Evolutionary conservation across 2,113 vertebrate genomes (phyloP), one percentile per base, ranked within the genome.

Genomic region (Heloderma charlesbogerti): DNA sequence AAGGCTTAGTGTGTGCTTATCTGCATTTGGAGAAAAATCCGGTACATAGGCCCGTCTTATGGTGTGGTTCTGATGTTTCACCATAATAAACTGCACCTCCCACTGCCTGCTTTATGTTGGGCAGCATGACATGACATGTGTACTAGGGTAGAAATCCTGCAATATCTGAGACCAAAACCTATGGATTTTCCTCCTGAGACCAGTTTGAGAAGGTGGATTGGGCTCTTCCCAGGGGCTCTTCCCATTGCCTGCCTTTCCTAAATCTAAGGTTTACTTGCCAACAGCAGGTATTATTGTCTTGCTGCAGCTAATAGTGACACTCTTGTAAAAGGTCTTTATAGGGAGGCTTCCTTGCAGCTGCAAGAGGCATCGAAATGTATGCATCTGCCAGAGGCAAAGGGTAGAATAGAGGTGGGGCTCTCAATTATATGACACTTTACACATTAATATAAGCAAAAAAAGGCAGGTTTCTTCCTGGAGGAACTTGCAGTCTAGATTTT

Each of bases 101-200:
- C 57, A 12, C 81, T 91, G 54, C 29, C 34, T 92, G 67, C 79
- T 51, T 83, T 16, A n/a, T 82, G 3, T 88, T 31, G 57, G 10
- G 0, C 83, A 2, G 3, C 7, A 0, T 0, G 29, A 45, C 20
- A 45, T 0, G 18, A 57, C 16, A 51, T 45, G 86, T 69, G 31
- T 27, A 37, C 48, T 43, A 15, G 6, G 25, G n/a, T 20, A 69
- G 54, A 90, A 27, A 66, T 88, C 15, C 77, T 60, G 34, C 48
- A 81, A 82, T 3, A 72, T 74, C 8, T n/a, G 63, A 81, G 43
- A 25, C 37, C 20, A 27, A 51, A 37, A 31, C 6, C 6, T 48
- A 20, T 51, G 66, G 45, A 1, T 77, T 31, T 77, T 71, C 40
- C 48, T 57, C n/a, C 22, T 37, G 34, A 27, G 45, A 77, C 2